These are phyloP conservation scores for Gracilinanus agilis DNA, from an alignment of 2,113 vertebrate genomes.

Conservation along the genomic window DNA sequence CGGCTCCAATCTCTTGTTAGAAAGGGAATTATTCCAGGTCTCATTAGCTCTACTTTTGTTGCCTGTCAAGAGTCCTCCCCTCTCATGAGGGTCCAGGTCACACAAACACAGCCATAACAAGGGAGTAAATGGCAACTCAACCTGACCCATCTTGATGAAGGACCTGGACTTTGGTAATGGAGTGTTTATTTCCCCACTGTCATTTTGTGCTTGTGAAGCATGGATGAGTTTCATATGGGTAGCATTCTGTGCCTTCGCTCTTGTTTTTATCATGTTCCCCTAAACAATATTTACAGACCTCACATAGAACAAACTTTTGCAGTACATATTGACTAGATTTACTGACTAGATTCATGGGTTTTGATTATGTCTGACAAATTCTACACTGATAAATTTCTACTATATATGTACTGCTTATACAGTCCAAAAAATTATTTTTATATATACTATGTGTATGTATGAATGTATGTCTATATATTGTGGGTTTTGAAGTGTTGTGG, in stretches of 20 bases:
- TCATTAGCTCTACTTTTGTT: slow-evolving; percentile 27
- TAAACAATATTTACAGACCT: slow-evolving; percentile 22
- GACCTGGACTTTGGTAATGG: slow-evolving; percentile 21
- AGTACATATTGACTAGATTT: slow-evolving; percentile 36
- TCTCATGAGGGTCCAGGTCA: neutral
- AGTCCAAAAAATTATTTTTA: neutral
- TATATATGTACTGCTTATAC: slow-evolving; percentile 56
- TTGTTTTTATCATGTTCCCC: slow-evolving; percentile 51
- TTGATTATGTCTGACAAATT: slow-evolving; percentile 62
- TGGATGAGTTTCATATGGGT: slow-evolving; percentile 52
- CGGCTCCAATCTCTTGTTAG: neutral
- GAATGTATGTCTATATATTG: too few relatives aligned
- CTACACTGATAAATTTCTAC: slow-evolving; percentile 32
- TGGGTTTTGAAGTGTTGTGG: too few relatives aligned
- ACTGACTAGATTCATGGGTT: slow-evolving; percentile 68
- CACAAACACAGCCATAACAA: neutral
- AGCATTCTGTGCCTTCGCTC: slow-evolving; percentile 3
- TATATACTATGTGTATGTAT: neutral
- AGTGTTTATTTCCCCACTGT: slow-evolving; percentile 37
- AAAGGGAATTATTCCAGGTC: neutral
- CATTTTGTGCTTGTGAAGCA: slow-evolving; percentile 63
- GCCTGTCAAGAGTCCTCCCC: slow-evolving; percentile 18
- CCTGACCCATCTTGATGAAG: slow-evolving; percentile 2
- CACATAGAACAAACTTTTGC: slow-evolving; percentile 57
- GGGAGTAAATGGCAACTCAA: slow-evolving; percentile 31